Percentiles rank a stretch among this genome's conserved stretches.
Conservation (phyloP, 2,113 vertebrate genomes). For the Indicator maculatus region DNA sequence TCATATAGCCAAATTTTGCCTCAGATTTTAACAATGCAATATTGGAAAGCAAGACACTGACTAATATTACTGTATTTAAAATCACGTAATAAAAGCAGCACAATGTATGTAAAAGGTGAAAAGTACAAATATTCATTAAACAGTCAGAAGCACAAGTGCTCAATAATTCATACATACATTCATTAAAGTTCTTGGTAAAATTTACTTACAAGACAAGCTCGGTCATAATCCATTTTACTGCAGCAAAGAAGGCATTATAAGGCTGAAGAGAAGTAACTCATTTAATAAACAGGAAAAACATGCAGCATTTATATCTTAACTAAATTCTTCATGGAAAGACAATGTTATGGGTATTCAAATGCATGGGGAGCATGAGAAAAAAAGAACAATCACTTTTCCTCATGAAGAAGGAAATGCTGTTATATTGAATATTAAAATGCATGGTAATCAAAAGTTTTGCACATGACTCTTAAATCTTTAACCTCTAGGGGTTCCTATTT, state of each 20-base stretch:
- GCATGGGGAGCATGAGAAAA: slow-evolving; percentile 32
- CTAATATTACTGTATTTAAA: background rate
- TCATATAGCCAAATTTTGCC: background rate
- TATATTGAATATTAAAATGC: slow-evolving; percentile 30
- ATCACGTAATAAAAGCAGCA: background rate
- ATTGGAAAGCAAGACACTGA: background rate
- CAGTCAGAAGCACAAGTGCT: background rate
- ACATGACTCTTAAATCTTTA: slow-evolving; percentile 66
- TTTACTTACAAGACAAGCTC: slow-evolving; percentile 95
- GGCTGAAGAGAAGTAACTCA: slow-evolving; percentile 83
- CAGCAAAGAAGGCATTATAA: slow-evolving; percentile 91
- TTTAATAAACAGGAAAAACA: slow-evolving; percentile 62
- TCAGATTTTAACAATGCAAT: background rate
- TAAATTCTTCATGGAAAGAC: slow-evolving; percentile 51
- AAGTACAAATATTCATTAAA: background rate
- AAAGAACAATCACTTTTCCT: background rate
- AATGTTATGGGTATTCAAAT: slow-evolving; percentile 51
- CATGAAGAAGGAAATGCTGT: slow-evolving; percentile 34
- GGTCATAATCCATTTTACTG: slow-evolving; percentile 94
- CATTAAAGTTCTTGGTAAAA: background rate
- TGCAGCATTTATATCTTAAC: slow-evolving; percentile 41
- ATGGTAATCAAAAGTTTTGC: slow-evolving; percentile 43
- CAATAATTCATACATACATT: background rate
- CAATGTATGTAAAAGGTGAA: background rate
- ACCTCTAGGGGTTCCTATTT: slow-evolving; percentile 77